These are phyloP conservation scores for Amblyopsis hoosieri DNA, from an alignment of 2,797 vertebrate species.

Conservation along the genomic window DNA sequence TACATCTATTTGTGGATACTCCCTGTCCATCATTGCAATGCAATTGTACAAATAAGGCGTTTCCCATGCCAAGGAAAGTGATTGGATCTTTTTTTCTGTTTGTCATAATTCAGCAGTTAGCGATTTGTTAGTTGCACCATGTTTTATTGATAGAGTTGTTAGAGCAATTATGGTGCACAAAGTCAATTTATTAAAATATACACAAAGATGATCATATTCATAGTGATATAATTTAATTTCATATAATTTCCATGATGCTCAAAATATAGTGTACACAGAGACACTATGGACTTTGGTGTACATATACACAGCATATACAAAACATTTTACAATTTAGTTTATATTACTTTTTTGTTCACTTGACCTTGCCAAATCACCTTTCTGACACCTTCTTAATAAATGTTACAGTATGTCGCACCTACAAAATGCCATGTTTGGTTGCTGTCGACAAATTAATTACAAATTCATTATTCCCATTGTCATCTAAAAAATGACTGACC, in stretches of 20 bases:
- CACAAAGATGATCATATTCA: neutral
- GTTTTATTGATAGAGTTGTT: conserved; percentile 13
- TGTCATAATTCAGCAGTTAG: conserved; percentile 19
- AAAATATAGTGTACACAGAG: too few species aligned
- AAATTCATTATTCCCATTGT: conserved; percentile 73
- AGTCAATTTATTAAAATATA: neutral
- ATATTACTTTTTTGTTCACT: conserved; percentile 8
- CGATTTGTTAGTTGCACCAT: conserved; percentile 16
- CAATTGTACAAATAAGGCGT: neutral
- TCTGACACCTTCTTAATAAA: conserved; percentile 45
- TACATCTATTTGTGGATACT: conserved; percentile 53
- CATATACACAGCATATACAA: neutral
- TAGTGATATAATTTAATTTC: neutral
- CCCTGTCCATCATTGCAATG: conserved; percentile 29
- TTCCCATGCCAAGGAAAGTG: conserved; percentile 1
- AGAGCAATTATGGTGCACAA: neutral
- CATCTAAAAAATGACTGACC: conserved; percentile 71
- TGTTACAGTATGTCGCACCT: conserved; percentile 43
- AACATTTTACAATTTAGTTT: neutral
- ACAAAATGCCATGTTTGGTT: conserved; percentile 75
- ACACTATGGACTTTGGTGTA: too few species aligned
- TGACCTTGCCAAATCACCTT: conserved; percentile 31
- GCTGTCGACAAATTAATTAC: conserved; percentile 71
- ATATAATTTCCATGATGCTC: neutral
- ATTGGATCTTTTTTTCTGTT: conserved; percentile 11